These are phyloP conservation scores for Dilophus febrilis DNA, from an alignment of 2,888 invertebrate genomes.

Conservation along the genomic window DNA sequence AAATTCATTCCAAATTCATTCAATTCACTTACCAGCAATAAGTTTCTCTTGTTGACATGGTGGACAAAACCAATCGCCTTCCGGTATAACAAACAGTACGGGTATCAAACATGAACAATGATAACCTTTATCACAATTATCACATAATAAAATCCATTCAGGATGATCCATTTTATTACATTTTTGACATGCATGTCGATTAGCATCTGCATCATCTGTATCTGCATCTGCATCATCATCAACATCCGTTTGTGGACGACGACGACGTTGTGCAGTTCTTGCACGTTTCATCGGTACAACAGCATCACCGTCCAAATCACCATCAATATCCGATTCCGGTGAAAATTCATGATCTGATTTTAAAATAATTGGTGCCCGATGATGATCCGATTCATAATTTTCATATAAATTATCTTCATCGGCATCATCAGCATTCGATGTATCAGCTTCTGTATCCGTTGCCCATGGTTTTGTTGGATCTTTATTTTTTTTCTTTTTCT, in stretches of 20 bases:
- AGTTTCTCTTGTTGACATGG: constrained; percentile 82
- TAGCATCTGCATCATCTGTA: constrained; percentile 11
- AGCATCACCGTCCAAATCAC: constrained; percentile 41
- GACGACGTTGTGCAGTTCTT: constrained; percentile 61
- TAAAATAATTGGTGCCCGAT: constrained; percentile 33
- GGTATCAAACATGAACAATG: constrained; percentile 92
- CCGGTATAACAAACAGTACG: constrained; percentile 81
- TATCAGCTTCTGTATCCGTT: constrained; percentile 17
- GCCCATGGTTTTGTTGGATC: constrained; percentile 7
- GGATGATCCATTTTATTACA: constrained; percentile 88
- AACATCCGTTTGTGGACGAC: constrained; percentile 20
- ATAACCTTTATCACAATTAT: constrained; percentile 91
- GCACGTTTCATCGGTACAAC: constrained; percentile 61
- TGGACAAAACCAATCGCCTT: constrained; percentile 97
- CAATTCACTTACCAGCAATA: constrained; percentile 53
- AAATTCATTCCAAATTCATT: constrained; percentile 64
- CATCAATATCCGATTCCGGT: constrained; percentile 70
- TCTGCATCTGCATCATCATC: constrained; percentile 11
- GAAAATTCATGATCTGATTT: constrained; percentile 88
- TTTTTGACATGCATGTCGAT: constrained; percentile 61
- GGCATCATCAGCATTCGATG: constrained; percentile 29
- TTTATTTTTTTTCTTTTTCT: constrained; percentile 9
- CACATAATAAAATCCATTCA: constrained; percentile 93
- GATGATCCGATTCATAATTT: constrained; percentile 33
- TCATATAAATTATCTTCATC: constrained; percentile 32